Conservation (phyloP, 2,113 vertebrate genomes). For the Ophthalmotilapia sp. region DNA sequence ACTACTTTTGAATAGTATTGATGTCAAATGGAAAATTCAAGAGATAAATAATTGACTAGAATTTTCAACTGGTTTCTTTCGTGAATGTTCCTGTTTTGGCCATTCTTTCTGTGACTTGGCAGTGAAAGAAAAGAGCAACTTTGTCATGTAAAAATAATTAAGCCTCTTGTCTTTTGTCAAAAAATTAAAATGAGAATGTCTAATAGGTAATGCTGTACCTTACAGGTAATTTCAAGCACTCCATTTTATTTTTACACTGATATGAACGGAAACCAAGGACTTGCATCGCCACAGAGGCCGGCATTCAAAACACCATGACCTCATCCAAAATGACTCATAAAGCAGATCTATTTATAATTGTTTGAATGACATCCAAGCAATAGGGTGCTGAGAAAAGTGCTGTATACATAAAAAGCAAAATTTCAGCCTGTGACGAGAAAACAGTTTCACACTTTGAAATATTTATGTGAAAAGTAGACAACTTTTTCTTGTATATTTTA, state of each 20-base stretch:
- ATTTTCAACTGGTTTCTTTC: neutral
- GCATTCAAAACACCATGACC: neutral
- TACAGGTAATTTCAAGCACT: neutral
- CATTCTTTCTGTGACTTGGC: neutral
- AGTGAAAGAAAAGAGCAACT: neutral
- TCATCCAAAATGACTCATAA: neutral
- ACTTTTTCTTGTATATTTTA: neutral
- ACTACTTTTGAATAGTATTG: neutral
- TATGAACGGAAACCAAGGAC: neutral
- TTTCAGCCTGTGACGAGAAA: neutral
- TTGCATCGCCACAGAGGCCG: neutral
- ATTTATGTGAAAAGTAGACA: neutral
- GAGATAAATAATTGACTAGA: neutral
- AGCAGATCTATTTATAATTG: neutral
- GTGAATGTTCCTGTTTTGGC: neutral
- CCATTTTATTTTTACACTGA: too few species aligned
- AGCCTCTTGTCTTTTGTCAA: neutral
- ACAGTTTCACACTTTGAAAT: neutral
- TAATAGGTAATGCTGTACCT: neutral
- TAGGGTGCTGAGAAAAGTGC: neutral
- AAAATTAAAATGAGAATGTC: neutral
- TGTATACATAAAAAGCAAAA: neutral
- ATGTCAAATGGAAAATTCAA: neutral
- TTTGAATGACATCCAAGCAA: neutral
- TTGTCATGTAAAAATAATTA: neutral